Evolutionary conservation across 2,797 vertebrate species (phyloP).

Genomic region (Zalophus californianus): DNA sequence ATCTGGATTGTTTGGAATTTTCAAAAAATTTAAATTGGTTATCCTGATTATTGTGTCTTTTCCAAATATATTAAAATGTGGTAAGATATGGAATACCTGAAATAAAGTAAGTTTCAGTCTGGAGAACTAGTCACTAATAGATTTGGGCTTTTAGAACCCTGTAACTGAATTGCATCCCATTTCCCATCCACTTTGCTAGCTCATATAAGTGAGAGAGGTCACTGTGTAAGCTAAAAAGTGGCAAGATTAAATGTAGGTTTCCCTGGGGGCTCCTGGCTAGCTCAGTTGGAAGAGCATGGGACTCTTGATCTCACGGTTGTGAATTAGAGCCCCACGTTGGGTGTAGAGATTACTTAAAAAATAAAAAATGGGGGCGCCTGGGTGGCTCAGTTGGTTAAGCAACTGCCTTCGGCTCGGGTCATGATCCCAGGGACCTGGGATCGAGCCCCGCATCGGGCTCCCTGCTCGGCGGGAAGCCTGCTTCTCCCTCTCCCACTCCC

Average conservation of each 20-base stretch:
- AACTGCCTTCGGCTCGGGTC: too few relatives aligned
- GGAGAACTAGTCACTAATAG: neutral
- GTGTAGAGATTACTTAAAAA: neutral
- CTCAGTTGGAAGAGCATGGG: neutral
- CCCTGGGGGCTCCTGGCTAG: neutral
- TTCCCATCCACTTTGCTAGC: neutral
- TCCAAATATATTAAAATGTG: neutral
- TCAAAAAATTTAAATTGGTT: neutral
- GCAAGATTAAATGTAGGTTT: neutral
- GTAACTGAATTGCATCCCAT: neutral
- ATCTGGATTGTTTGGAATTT: conserved; percentile 21
- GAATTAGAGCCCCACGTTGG: neutral
- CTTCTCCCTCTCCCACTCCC: too few relatives aligned
- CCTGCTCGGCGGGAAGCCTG: too few relatives aligned
- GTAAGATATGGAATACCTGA: neutral
- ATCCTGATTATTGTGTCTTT: neutral
- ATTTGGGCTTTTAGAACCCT: conserved; percentile 21
- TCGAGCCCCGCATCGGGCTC: too few relatives aligned
- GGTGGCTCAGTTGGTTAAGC: too few relatives aligned
- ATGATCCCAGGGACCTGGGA: too few relatives aligned
- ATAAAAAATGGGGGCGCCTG: too few relatives aligned
- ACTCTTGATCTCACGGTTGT: neutral
- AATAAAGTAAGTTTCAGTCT: conserved; percentile 24
- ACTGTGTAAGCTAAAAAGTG: neutral
- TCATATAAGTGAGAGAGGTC: neutral